Evolutionary conservation across 37 sponge, comb jelly and placozoan species (phyloP), one percentile per base, ranked within the genome.

Genomic region (Geodia barretti): DNA sequence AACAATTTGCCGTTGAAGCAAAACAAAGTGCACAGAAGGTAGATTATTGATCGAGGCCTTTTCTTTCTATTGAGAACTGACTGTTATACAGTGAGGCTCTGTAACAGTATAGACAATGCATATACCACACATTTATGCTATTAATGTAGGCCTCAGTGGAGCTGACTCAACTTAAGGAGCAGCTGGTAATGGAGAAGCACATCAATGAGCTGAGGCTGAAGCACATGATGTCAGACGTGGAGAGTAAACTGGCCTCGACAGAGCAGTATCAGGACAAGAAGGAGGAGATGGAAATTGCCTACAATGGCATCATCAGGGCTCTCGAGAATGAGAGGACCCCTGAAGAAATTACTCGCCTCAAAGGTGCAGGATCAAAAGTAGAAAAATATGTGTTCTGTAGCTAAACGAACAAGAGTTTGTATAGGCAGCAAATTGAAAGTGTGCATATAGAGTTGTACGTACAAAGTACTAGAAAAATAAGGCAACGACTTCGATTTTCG

Each of bases 21-120:
- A 23, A 26, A 19, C 65, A 64, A 19, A 64, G 29, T 64, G 65
- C 65, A 64, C 65, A 64, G n/a, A 64, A 64, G 65, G 65, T 64
- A n/a, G n/a, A n/a, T n/a, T n/a, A n/a, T n/a, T n/a, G n/a, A n/a
- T n/a, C n/a, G n/a, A n/a, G n/a, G n/a, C n/a, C n/a, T n/a, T n/a
- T n/a, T n/a, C n/a, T n/a, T n/a, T n/a, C n/a, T n/a, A n/a, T n/a
- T n/a, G n/a, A n/a, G n/a, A n/a, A n/a, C n/a, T n/a, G n/a, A n/a
- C n/a, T n/a, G n/a, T n/a, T n/a, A n/a, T n/a, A n/a, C n/a, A n/a
- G n/a, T n/a, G n/a, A n/a, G n/a, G n/a, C n/a, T n/a, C n/a, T n/a
- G n/a, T n/a, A n/a, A n/a, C n/a, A n/a, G n/a, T n/a, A n/a, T n/a
- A n/a, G n/a, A n/a, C n/a, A n/a, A n/a, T n/a, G n/a, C n/a, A n/a